Percentiles rank a stretch among this genome's conserved stretches.
Conservation (phyloP, 2,888 invertebrate genomes). For the Trissoscelio sp. region DNA sequence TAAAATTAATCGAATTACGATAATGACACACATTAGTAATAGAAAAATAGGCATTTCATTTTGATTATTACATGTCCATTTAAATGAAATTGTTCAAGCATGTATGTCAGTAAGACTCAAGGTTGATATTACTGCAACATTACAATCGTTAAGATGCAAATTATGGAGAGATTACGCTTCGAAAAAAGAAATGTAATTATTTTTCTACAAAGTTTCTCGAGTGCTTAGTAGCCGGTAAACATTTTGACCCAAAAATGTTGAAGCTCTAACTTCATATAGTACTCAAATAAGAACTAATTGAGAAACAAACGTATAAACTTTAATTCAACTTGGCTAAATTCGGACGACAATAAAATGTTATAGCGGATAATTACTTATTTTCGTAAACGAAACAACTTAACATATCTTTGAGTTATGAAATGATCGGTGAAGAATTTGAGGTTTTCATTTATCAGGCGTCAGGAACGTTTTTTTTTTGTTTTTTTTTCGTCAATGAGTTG, state of each 20-base stretch:
- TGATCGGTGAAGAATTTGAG: no score
- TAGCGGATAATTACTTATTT: constrained; percentile 1
- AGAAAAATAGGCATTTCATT: constrained; percentile 40
- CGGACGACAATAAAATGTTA: not conserved
- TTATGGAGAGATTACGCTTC: constrained; percentile 35
- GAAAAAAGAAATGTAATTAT: constrained; percentile 32
- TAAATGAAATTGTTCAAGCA: constrained; percentile 46
- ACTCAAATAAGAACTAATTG: not conserved
- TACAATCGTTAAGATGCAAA: constrained; percentile 38
- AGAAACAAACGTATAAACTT: not conserved
- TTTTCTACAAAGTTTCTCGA: constrained; percentile 41
- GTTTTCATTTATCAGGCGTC: no score
- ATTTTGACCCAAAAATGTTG: no score
- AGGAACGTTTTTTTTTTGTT: no score
- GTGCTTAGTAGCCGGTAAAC: constrained; percentile 21
- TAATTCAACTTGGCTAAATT: constrained; percentile 8
- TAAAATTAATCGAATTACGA: constrained; percentile 10
- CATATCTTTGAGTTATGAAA: constrained; percentile 1
- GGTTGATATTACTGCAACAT: constrained; percentile 47
- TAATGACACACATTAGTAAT: constrained; percentile 18
- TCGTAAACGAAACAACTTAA: not conserved
- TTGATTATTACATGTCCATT: constrained; percentile 41
- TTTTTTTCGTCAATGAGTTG: not conserved
- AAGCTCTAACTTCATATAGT: no score
- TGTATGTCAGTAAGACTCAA: constrained; percentile 36